Conservation (phyloP, 2,888 invertebrate species). For the Volucella bombylans region DNA sequence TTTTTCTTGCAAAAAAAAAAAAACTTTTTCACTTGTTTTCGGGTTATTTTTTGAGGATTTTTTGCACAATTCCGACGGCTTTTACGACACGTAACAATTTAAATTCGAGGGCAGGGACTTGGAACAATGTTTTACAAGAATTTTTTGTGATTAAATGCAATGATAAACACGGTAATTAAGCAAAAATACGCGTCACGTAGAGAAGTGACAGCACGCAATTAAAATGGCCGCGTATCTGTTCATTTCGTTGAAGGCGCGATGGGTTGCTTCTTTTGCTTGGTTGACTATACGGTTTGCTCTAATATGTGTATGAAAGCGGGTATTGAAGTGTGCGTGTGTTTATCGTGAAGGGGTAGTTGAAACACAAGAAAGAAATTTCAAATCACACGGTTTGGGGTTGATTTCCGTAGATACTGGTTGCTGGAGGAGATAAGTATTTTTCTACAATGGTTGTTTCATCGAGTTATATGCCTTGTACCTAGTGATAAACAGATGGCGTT, state of each 20-base stretch:
- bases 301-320: constrained; percentile 72
- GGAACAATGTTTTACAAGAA: constrained; percentile 34
- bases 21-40: constrained; percentile 48
- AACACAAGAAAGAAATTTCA: constrained; percentile 15
- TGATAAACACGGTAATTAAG: constrained; percentile 63
- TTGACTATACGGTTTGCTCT: too few relatives aligned
- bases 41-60: constrained; percentile 28
- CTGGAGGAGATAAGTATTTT: neutral
- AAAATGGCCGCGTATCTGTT: constrained; percentile 79
- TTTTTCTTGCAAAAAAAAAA: constrained; percentile 60
- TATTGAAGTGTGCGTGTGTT: constrained; percentile 20
- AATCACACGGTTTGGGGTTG: constrained; percentile 31
- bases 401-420: neutral
- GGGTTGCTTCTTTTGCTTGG: constrained; percentile 8
- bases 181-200: constrained; percentile 73
- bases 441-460: too few relatives aligned
- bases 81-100: constrained; percentile 10
- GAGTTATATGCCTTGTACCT: too few relatives aligned
- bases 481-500: too few relatives aligned
- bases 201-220: constrained; percentile 80
- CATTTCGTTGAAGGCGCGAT: constrained; percentile 70
- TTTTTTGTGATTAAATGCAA: constrained; percentile 64
- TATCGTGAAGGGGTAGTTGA: constrained; percentile 43
- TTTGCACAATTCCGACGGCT: constrained; percentile 41
- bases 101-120: constrained; percentile 37